Percentiles rank a stretch among this genome's conserved stretches.
These are phyloP conservation scores for Apodemia mormo DNA, from an alignment of 2,888 invertebrate species.

Conservation along the genomic window DNA sequence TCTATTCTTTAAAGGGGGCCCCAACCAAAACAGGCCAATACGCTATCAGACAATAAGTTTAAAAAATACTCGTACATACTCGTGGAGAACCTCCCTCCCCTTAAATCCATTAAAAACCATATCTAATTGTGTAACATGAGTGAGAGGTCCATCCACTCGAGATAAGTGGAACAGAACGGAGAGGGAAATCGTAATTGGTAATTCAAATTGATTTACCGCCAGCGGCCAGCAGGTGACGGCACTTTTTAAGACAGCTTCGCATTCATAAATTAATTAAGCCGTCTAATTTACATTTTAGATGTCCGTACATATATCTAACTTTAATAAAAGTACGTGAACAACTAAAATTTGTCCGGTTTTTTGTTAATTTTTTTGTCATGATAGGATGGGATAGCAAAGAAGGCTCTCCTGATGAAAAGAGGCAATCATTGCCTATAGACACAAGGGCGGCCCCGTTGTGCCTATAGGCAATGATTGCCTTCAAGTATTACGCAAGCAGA, in stretches of 20 bases:
- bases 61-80: neutral
- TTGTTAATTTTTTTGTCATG: no score
- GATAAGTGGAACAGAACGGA: slow-evolving; percentile 12
- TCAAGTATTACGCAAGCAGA: no score
- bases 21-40: no score
- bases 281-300: slow-evolving; percentile 1
- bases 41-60: neutral
- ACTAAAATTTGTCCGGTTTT: neutral
- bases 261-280: slow-evolving; percentile 12
- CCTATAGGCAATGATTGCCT: no score
- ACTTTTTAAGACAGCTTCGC: slow-evolving; percentile 8
- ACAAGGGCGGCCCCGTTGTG: no score
- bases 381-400: no score
- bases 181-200: slow-evolving; percentile 10
- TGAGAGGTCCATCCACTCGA: slow-evolving; percentile 7
- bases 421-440: no score
- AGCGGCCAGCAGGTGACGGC: slow-evolving; percentile 8
- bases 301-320: neutral
- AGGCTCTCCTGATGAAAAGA: no score
- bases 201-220: slow-evolving; percentile 14
- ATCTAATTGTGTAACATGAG: slow-evolving; percentile 13
- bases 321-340: neutral
- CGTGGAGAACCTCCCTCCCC: neutral
- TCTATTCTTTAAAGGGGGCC: no score
- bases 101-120: slow-evolving; percentile 6